Conservation (phyloP, 2,888 invertebrate genomes). For the Seira musarum region DNA sequence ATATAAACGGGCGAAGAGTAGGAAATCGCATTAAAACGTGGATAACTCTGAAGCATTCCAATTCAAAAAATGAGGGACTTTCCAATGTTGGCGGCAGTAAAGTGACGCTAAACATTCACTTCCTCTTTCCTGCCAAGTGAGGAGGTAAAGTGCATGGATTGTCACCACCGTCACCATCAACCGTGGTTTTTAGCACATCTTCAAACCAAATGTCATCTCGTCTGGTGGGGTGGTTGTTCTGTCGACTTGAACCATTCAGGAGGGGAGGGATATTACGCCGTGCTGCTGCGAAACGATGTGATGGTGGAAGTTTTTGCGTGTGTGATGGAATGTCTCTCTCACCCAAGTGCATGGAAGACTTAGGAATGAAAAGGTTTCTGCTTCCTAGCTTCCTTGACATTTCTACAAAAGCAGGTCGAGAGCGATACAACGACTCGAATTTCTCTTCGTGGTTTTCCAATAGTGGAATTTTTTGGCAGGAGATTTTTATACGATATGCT, state of each 20-base stretch:
- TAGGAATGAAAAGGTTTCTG: not conserved
- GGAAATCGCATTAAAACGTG: too few species aligned
- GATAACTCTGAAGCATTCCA: too few species aligned
- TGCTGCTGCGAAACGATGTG: not conserved
- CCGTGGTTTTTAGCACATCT: constrained; percentile 23
- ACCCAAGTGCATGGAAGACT: not conserved
- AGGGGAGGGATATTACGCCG: not conserved
- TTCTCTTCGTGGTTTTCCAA: constrained; percentile 1
- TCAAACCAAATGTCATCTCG: constrained; percentile 36
- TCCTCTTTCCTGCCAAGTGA: too few species aligned
- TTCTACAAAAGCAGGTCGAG: not conserved
- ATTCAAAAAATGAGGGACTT: too few species aligned
- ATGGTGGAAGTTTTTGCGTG: not conserved
- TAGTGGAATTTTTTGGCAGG: not conserved
- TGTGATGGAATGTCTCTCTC: constrained; percentile 15
- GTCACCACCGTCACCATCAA: constrained; percentile 17
- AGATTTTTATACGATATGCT: not conserved
- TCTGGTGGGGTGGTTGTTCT: constrained; percentile 4
- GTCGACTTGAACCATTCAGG: constrained; percentile 4
- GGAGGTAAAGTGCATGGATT: constrained; percentile 15
- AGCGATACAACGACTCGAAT: not conserved
- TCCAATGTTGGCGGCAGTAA: too few species aligned
- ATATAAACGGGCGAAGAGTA: too few species aligned
- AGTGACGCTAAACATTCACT: too few species aligned
- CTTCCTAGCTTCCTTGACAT: constrained; percentile 15